phyloP scores from a whole-genome alignment of 2,113 vertebrate species.

The Microcebus griseorufus region DNA sequence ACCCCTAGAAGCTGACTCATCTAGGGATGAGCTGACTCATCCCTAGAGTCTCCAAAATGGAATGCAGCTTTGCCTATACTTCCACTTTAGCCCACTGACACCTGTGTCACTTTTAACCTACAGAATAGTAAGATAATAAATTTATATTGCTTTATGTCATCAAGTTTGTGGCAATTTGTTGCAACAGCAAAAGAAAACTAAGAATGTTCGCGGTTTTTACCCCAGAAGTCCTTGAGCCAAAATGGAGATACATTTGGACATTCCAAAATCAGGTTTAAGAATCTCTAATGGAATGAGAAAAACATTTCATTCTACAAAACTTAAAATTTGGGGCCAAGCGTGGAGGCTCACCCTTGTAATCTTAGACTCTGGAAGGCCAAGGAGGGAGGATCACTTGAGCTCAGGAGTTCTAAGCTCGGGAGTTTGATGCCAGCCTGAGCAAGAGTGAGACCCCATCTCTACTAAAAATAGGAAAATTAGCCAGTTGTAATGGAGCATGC shows the following conservation, averaged over 20 bases:
- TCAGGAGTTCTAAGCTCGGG: too few species aligned
- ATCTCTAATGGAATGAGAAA: background rate
- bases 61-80: background rate
- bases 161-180: background rate
- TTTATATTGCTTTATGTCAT: background rate
- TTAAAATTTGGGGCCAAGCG: background rate
- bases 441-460: too few species aligned
- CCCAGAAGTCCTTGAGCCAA: background rate
- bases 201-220: background rate
- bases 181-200: background rate
- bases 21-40: too few species aligned
- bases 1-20: background rate
- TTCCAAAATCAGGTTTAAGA: constrained; percentile 33
- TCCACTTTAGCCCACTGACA: background rate
- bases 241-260: background rate
- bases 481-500: too few species aligned
- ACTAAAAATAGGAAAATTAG: too few species aligned
- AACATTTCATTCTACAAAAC: constrained; percentile 29
- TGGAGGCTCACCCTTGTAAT: too few species aligned
- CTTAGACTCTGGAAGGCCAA: too few species aligned
- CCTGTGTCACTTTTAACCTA: background rate
- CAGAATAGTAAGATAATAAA: background rate
- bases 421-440: too few species aligned
- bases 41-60: background rate
- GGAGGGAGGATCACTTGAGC: too few species aligned